These are phyloP conservation scores for Synergus itoensis DNA, from an alignment of 2,888 invertebrate genomes.

Conservation along the genomic window DNA sequence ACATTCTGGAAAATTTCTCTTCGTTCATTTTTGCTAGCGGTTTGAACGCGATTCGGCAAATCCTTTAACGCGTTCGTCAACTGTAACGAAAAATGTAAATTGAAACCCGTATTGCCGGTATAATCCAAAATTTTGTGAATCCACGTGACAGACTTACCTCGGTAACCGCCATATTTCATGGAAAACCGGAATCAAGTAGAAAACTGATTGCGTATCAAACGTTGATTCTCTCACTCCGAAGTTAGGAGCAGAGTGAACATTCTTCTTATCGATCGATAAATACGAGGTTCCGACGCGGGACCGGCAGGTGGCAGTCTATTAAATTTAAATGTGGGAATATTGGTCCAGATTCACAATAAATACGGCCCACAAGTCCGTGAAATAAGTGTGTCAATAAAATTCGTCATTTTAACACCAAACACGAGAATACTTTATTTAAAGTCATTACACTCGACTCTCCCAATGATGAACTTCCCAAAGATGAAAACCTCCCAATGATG, in stretches of 20 bases:
- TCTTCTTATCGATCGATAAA: background rate
- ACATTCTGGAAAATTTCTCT: slow-evolving; percentile 84
- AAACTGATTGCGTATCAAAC: background rate
- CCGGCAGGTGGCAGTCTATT: background rate
- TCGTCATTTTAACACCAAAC: no score
- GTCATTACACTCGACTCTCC: no score
- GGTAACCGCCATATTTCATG: slow-evolving; percentile 83
- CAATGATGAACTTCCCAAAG: no score
- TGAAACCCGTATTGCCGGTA: slow-evolving; percentile 49
- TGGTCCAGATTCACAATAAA: no score
- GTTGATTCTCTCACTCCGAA: background rate
- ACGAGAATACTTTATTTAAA: no score
- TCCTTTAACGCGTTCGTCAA: slow-evolving; percentile 85
- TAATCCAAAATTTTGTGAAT: slow-evolving; percentile 61
- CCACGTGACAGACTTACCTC: slow-evolving; percentile 82
- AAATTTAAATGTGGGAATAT: background rate
- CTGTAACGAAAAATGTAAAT: slow-evolving; percentile 76
- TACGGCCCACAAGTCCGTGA: no score
- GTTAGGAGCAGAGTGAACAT: background rate
- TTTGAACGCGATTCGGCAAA: slow-evolving; percentile 86
- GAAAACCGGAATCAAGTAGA: slow-evolving; percentile 59
- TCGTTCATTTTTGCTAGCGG: slow-evolving; percentile 85
- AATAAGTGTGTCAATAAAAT: no score
- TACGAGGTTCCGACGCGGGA: background rate
- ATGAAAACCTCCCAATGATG: no score